Percentiles rank a stretch among this genome's conserved stretches.
Evolutionary conservation across 2,888 invertebrate genomes (phyloP).

Genomic region (Drosophila anomalata): DNA sequence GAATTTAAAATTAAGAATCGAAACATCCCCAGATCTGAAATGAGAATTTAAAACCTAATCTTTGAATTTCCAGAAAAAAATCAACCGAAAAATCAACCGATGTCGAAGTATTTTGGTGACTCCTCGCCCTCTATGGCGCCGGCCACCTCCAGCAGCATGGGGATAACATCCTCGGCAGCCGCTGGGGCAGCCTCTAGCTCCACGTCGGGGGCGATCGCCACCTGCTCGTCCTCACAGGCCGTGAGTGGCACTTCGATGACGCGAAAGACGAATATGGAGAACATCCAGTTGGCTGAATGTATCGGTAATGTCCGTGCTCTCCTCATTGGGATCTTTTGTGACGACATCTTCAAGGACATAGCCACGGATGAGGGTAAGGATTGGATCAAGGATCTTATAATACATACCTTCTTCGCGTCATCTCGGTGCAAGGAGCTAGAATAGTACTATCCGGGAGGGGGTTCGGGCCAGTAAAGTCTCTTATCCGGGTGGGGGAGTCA

Average conservation of each 20-base stretch:
- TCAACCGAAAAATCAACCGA: slow-evolving; percentile 41
- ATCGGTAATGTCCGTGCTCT: slow-evolving; percentile 93
- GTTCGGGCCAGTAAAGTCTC: too few species aligned
- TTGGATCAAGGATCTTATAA: too few species aligned
- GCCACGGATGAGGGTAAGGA: slow-evolving; percentile 72
- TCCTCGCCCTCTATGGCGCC: slow-evolving; percentile 10
- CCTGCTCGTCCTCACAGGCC: slow-evolving; percentile 12
- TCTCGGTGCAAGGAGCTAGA: too few species aligned
- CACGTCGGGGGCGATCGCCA: slow-evolving; percentile 10
- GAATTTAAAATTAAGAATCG: too few species aligned
- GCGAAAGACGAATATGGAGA: slow-evolving; percentile 85
- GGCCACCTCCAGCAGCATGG: neutral
- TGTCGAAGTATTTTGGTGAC: slow-evolving; percentile 63
- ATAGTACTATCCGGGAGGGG: too few species aligned
- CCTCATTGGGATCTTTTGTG: slow-evolving; percentile 92
- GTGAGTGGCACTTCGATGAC: slow-evolving; percentile 44
- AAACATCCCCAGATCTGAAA: too few species aligned
- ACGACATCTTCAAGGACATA: slow-evolving; percentile 85
- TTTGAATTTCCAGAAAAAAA: slow-evolving; percentile 57
- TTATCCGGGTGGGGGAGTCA: too few species aligned
- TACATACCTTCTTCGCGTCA: too few species aligned
- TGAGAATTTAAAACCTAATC: too few species aligned
- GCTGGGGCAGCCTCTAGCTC: neutral
- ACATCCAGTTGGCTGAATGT: slow-evolving; percentile 92
- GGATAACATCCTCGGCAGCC: neutral